Percentiles rank a stretch among this genome's conserved stretches.
These are phyloP conservation scores for Maconellicoccus hirsutus DNA, from an alignment of 1,140 invertebrate species.

Conservation along the genomic window DNA sequence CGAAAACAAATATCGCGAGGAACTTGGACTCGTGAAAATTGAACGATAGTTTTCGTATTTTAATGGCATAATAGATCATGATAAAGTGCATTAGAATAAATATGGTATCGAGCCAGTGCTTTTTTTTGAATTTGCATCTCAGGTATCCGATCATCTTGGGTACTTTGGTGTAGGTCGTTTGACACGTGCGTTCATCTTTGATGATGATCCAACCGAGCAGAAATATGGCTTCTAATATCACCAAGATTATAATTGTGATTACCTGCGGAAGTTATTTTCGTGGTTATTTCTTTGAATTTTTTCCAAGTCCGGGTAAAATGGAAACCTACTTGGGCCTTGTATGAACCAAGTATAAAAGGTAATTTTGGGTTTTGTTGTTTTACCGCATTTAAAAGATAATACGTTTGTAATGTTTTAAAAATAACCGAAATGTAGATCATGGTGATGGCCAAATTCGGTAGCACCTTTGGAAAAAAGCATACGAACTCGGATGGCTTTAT, in stretches of 20 bases:
- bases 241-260: too few relatives aligned
- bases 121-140: neutral
- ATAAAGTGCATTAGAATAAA: conserved; percentile 64
- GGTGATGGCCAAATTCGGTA: neutral
- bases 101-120: conserved; percentile 31
- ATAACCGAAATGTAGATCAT: neutral
- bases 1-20: conserved; percentile 77
- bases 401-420: neutral
- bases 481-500: neutral
- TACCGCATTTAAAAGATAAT: neutral
- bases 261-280: too few relatives aligned
- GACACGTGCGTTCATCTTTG: too few relatives aligned
- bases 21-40: conserved; percentile 81
- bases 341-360: neutral
- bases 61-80: conserved; percentile 73
- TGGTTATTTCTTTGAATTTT: too few relatives aligned
- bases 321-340: neutral
- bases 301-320: too few relatives aligned
- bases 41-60: conserved; percentile 74
- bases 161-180: too few relatives aligned
- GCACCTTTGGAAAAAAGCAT: neutral
- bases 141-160: neutral
- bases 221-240: too few relatives aligned
- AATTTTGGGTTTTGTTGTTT: neutral
- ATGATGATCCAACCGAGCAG: too few relatives aligned